Evolutionary conservation across 2,113 vertebrate genomes (phyloP).

Genomic region (Oreotragus oreotragus): DNA sequence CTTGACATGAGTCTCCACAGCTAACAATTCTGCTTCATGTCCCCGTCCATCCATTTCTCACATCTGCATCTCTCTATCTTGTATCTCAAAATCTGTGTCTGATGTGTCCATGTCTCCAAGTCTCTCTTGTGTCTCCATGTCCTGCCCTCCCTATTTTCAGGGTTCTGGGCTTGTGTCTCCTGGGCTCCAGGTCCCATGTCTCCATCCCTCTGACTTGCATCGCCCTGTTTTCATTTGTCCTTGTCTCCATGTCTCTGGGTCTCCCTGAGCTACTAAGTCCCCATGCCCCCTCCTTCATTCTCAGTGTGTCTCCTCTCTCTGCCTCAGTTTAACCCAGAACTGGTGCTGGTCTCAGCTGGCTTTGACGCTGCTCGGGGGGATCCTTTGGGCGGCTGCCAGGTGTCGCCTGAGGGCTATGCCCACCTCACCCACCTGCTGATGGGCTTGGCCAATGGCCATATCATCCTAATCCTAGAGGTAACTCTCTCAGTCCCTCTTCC

Average conservation of each 20-base stretch:
- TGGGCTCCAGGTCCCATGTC: not conserved
- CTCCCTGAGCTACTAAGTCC: not conserved
- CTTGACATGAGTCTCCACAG: not conserved
- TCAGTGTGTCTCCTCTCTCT: not conserved
- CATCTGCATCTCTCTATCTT: not conserved
- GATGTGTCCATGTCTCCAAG: not conserved
- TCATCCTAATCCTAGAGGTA: conserved; percentile 89
- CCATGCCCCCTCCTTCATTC: not conserved
- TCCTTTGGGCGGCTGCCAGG: conserved; percentile 87
- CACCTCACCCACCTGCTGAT: conserved; percentile 90
- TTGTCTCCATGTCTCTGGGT: not conserved
- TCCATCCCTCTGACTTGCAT: not conserved
- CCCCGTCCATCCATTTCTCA: not conserved
- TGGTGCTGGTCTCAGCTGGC: conserved; percentile 92
- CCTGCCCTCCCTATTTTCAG: not conserved
- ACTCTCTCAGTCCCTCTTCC: not conserved
- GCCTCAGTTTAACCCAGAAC: conserved; percentile 87
- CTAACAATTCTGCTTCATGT: not conserved
- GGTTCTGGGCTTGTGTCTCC: not conserved
- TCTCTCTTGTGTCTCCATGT: not conserved
- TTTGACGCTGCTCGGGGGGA: conserved; percentile 92
- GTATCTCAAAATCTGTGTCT: not conserved
- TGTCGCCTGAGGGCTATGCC: conserved; percentile 90
- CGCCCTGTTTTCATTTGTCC: not conserved
- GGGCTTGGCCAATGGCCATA: conserved; percentile 85